Evolutionary conservation across 2,888 invertebrate genomes (phyloP).

Genomic region (Chironomus riparius): DNA sequence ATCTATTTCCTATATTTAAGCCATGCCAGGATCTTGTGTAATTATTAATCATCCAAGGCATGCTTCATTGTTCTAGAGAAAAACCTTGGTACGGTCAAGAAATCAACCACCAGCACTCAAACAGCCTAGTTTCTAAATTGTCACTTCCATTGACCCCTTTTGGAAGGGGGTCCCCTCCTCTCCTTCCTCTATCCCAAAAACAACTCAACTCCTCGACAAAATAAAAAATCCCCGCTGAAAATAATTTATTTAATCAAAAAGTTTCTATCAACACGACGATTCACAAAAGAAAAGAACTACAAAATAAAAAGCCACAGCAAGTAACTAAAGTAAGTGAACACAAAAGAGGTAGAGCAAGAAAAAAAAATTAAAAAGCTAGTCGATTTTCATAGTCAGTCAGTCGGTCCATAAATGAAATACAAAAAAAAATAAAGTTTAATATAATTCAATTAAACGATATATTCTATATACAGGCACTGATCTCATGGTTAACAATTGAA

Average conservation of each 20-base stretch:
- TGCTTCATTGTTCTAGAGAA: no score
- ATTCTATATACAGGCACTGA: no score
- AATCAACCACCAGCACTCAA: no score
- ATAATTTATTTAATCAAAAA: slow-evolving; percentile 23
- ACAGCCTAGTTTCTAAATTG: no score
- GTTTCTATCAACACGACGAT: slow-evolving; percentile 23
- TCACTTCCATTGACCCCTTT: no score
- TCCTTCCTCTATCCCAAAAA: no score
- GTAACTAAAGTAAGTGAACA: background rate
- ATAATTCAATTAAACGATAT: background rate
- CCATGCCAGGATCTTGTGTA: no score
- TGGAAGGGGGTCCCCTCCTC: no score
- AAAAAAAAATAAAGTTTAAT: background rate
- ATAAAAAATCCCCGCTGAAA: background rate
- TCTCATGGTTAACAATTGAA: no score
- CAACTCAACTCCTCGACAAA: background rate
- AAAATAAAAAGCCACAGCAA: background rate
- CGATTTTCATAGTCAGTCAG: background rate
- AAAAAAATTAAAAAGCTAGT: background rate
- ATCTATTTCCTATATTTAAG: no score
- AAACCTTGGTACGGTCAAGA: no score
- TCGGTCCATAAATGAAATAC: background rate
- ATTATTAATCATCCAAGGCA: no score
- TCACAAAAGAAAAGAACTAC: background rate
- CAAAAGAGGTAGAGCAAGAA: background rate